A percentile compares a stretch with the other conserved stretches of the same genome.
Evolutionary conservation across 53 echinoderm and acorn worm genomes (phyloP).

Genomic region (Crossaster papposus): DNA sequence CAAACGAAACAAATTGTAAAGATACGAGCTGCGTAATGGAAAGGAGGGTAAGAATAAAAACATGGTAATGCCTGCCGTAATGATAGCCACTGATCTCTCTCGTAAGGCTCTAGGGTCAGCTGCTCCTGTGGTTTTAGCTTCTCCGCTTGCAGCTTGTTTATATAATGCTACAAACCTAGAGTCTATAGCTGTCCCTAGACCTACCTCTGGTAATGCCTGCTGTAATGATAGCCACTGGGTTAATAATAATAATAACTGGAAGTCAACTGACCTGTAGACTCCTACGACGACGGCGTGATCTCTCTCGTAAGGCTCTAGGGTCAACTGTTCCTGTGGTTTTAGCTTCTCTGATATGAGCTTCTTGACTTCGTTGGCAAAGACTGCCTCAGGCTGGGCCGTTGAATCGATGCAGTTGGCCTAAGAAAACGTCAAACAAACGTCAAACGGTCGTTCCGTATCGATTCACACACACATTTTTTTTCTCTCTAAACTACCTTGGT

Average conservation of each 20-base stretch:
- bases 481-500: no score
- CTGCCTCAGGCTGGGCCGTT: conserved; percentile 94
- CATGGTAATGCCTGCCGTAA: no score
- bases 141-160: conserved; percentile 93
- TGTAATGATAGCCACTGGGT: no score
- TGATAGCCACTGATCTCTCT: no score
- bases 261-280: conserved; percentile 77
- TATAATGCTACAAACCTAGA: no score
- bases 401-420: conserved; percentile 99
- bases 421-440: background rate
- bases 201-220: no score
- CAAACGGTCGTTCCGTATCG: no score
- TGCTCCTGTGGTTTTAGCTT: conserved; percentile 96
- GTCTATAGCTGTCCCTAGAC: no score
- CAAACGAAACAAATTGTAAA: background rate
- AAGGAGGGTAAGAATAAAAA: background rate
- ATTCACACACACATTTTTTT: no score
- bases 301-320: conserved; percentile 98
- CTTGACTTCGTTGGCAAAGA: conserved; percentile 97
- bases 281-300: conserved; percentile 99
- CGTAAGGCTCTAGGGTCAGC: conserved; percentile 97
- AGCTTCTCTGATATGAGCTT: conserved; percentile 92
- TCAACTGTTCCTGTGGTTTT: conserved; percentile 97
- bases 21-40: background rate
- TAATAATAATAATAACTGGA: background rate